Base-by-base conservation (phyloP, 2,113 vertebrate species). In the Channa maculata region DNA sequence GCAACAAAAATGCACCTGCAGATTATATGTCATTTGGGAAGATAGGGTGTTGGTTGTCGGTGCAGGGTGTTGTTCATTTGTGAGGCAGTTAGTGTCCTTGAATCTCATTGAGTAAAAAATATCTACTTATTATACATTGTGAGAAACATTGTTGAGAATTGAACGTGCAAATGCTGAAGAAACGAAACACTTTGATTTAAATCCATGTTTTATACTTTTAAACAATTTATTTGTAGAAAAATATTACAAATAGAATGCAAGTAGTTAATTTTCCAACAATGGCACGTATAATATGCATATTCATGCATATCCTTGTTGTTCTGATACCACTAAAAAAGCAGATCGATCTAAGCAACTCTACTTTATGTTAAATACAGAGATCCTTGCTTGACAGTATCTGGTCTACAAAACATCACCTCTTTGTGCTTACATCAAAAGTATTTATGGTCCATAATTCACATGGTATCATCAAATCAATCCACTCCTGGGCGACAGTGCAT, bases 201-300 rank as follows among this genome's bases (percentile, higher is more conserved):
- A 66, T 15, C 5, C 24, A 69, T 33, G 44, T 68, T 71, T 61
- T 24, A 15, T 60, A 75, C n/a, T 67, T 85, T 80, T 49, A 74
- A 53, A 71, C 61, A 75, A 83, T 93, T 93, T 93, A 93, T 92
- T 92, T 82, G 82, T 90, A 91, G 64, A 91, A 90, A 91, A 93
- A 89, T 86, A 88, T 85, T 76, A 87, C 82, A 91, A 86, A 88
- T 84, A 71, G 51, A 84, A 85, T 43, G 71, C 48, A 68, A 63
- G 51, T 68, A 54, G 77, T 86, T 86, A 83, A 64, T 85, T 86
- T 64, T 70, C 49, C 57, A 67, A 67, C 10, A 6, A n/a, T 46
- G 36, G 59, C n/a, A 43, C 49, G 41, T 55, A 75, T 15, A 66
- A 75, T 67, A 75, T 76, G 65, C 13, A 65, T 65, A 53, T 62